Percentiles rank a stretch among this genome's conserved stretches.
Conservation (phyloP, 1,140 invertebrate species). For the Lepidurus apus region DNA sequence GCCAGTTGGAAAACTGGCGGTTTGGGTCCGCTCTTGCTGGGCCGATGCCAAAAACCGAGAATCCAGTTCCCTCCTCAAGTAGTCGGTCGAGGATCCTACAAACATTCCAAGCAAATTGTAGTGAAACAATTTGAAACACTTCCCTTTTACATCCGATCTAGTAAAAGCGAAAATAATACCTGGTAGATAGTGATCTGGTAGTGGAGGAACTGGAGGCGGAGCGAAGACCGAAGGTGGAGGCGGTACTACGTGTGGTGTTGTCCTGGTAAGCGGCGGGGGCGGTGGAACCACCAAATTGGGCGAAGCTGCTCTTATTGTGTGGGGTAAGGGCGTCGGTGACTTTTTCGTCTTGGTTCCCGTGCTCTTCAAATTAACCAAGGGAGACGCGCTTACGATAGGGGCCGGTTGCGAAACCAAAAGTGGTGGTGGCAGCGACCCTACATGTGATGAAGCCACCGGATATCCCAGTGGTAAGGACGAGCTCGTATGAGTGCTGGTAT, state of each 20-base stretch:
- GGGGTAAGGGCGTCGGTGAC: background rate
- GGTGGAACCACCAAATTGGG: constrained; percentile 16
- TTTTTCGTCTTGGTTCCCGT: background rate
- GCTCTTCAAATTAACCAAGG: background rate
- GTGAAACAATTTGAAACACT: too few relatives aligned
- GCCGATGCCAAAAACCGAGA: constrained; percentile 72
- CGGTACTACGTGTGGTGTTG: constrained; percentile 30
- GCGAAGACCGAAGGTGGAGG: constrained; percentile 9
- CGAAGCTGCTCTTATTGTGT: background rate
- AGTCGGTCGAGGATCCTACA: constrained; percentile 52
- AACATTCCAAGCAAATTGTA: background rate
- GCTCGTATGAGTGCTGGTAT: background rate
- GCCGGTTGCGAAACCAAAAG: background rate
- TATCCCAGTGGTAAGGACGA: background rate
- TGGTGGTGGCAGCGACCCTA: background rate
- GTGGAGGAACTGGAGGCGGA: constrained; percentile 31
- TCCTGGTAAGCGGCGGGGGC: constrained; percentile 25
- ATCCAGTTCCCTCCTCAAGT: constrained; percentile 84
- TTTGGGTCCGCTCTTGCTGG: constrained; percentile 55
- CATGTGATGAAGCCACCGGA: background rate
- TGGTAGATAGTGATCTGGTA: constrained; percentile 45
- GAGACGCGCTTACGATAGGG: background rate
- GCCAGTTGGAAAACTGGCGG: constrained; percentile 50
- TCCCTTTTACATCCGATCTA: too few relatives aligned
- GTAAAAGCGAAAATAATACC: too few relatives aligned